Conservation (phyloP, 2,113 vertebrate species). For the Cavia aperea region DNA sequence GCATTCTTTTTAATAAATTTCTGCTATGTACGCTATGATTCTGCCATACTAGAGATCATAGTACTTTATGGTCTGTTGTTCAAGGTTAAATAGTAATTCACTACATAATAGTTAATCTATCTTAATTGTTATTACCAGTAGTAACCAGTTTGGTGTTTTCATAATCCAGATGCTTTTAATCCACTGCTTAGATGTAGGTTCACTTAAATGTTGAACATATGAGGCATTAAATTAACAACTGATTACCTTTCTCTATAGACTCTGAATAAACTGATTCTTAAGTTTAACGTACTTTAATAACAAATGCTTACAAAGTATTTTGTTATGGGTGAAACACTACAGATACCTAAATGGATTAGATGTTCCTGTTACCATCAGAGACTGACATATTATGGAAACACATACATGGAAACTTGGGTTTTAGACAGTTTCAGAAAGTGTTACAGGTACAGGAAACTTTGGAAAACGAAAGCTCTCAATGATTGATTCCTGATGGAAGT, state of each 20-base stretch:
- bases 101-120: not conserved
- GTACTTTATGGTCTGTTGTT: not conserved
- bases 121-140: constrained; percentile 1
- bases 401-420: not conserved
- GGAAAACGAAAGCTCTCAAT: not conserved
- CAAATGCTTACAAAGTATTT: not conserved
- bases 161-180: not conserved
- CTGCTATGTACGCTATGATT: not conserved
- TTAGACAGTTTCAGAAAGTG: not conserved
- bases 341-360: not conserved
- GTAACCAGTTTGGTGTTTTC: not conserved
- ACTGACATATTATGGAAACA: not conserved
- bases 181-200: not conserved
- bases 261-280: not conserved
- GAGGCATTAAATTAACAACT: constrained; percentile 2
- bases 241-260: not conserved
- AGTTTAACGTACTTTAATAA: constrained; percentile 7
- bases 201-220: not conserved
- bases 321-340: not conserved
- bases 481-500: not conserved
- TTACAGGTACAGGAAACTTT: not conserved
- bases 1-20: constrained; percentile 17
- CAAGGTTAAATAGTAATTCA: constrained; percentile 13
- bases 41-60: not conserved
- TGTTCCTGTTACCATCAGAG: not conserved